Percentiles rank a stretch among this genome's conserved stretches.
Evolutionary conservation across 2,113 vertebrate species (phyloP).

Genomic region (Tragulus kanchil): DNA sequence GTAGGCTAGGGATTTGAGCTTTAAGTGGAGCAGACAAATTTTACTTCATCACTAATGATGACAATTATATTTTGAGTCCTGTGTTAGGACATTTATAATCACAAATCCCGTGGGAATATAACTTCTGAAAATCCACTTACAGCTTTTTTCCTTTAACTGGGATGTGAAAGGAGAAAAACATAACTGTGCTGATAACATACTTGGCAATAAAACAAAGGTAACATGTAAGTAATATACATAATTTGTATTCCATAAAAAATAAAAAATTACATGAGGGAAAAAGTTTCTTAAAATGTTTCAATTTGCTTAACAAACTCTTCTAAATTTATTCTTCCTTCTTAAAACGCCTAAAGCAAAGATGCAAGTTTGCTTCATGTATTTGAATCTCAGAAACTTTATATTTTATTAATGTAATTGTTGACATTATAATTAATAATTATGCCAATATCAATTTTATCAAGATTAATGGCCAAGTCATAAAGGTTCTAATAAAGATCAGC

Average conservation of each 20-base stretch:
- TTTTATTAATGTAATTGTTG: neutral
- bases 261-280: neutral
- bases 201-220: neutral
- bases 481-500: neutral
- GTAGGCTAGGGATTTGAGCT: constrained; percentile 13
- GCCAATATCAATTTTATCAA: neutral
- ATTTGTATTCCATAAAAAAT: constrained; percentile 1
- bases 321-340: neutral
- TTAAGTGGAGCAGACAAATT: constrained; percentile 21
- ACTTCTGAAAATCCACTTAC: neutral
- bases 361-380: neutral
- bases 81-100: neutral
- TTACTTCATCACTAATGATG: neutral
- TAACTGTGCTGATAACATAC: neutral
- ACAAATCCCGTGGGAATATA: neutral
- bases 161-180: neutral
- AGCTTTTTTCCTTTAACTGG: neutral
- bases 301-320: neutral
- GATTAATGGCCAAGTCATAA: neutral
- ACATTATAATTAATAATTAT: too few relatives aligned
- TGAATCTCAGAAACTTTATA: neutral
- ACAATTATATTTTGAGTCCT: neutral
- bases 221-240: neutral
- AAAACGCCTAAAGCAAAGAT: neutral
- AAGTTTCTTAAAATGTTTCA: constrained; percentile 11